These are phyloP conservation scores for Cecropterus lyciades DNA, from an alignment of 1,140 invertebrate genomes.

Conservation along the genomic window DNA sequence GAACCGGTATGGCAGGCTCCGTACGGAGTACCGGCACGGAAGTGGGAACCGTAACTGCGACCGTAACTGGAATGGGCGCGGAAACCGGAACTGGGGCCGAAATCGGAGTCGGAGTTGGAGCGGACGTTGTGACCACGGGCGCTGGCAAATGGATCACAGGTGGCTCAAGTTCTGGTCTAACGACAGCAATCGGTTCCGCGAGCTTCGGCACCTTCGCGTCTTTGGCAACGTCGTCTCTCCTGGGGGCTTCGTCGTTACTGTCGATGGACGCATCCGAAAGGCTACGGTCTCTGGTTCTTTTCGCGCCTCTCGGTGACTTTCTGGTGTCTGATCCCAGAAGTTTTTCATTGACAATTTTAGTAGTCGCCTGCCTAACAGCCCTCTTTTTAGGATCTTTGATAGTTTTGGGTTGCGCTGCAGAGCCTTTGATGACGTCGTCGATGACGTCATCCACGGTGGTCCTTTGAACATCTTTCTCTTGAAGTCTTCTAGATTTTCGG, in stretches of 20 bases:
- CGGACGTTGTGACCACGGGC: conserved; percentile 18
- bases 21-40: neutral
- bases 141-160: conserved; percentile 18
- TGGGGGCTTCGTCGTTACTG: conserved; percentile 84
- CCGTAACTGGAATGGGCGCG: neutral
- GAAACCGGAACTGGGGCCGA: conserved; percentile 4
- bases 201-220: conserved; percentile 66
- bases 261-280: conserved; percentile 87
- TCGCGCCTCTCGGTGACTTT: conserved; percentile 86
- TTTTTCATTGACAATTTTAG: conserved; percentile 66
- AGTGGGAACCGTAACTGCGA: conserved; percentile 10
- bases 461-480: conserved; percentile 90
- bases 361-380: conserved; percentile 63
- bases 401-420: conserved; percentile 59
- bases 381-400: conserved; percentile 68
- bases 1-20: conserved; percentile 2
- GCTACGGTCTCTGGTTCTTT: conserved; percentile 85
- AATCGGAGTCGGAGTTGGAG: neutral
- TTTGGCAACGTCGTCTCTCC: conserved; percentile 52
- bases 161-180: conserved; percentile 42
- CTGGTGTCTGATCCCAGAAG: conserved; percentile 72
- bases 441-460: conserved; percentile 93
- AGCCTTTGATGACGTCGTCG: conserved; percentile 92
- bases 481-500: conserved; percentile 91
- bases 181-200: conserved; percentile 42